phyloP scores from a whole-genome alignment of 1,140 invertebrate species.

The Hypothenemus hampei region DNA sequence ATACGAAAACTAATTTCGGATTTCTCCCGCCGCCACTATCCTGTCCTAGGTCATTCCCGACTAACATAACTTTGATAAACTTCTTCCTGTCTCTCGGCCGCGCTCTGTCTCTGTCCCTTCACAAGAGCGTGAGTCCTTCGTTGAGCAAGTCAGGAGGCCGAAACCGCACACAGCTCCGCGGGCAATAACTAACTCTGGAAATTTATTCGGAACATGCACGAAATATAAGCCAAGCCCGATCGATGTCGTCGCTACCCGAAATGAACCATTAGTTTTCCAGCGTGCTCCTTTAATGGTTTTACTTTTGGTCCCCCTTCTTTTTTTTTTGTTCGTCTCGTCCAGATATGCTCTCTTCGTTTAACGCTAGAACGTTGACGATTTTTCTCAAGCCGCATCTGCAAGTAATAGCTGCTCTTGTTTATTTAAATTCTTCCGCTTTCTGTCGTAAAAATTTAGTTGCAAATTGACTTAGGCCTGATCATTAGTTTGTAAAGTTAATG shows the following conservation, averaged over 20 bases:
- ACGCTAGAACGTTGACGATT: slow-evolving; percentile 10
- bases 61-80: slow-evolving; percentile 5
- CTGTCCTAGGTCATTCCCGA: slow-evolving; percentile 2
- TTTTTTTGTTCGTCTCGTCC: slow-evolving; percentile 1
- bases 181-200: slow-evolving; percentile 15
- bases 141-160: not conserved
- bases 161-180: slow-evolving; percentile 6
- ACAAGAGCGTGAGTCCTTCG: too few relatives aligned
- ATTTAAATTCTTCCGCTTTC: too few relatives aligned
- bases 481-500: too few relatives aligned
- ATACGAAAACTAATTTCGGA: too few relatives aligned
- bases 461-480: too few relatives aligned
- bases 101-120: not conserved
- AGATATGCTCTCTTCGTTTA: too few relatives aligned
- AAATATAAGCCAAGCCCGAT: slow-evolving; percentile 20
- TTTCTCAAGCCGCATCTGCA: slow-evolving; percentile 16
- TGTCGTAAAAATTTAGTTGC: too few relatives aligned
- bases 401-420: slow-evolving; percentile 16
- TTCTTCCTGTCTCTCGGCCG: slow-evolving; percentile 1
- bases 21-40: too few relatives aligned
- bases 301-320: slow-evolving; percentile 1
- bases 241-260: slow-evolving; percentile 10
- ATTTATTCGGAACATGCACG: slow-evolving; percentile 20
- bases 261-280: slow-evolving; percentile 17
- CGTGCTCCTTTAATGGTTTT: slow-evolving; percentile 18